Conservation (phyloP, 53 echinoderm and acorn worm species). For the Henricia sp. region DNA sequence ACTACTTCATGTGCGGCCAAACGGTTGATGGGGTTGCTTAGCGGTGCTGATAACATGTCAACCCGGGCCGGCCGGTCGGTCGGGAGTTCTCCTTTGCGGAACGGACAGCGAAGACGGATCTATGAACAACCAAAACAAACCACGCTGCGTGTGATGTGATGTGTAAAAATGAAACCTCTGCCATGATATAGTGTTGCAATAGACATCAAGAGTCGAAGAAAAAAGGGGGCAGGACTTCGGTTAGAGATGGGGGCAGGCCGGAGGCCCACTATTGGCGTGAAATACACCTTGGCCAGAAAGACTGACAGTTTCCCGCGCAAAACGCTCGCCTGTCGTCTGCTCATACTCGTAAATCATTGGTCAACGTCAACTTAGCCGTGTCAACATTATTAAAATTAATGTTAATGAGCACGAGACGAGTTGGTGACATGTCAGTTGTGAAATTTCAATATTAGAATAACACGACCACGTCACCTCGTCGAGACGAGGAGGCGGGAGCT, state of each 20-base stretch:
- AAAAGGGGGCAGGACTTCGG: conserved; percentile 47
- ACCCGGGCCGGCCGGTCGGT: not conserved
- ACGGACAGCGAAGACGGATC: conserved; percentile 40
- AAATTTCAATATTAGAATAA: conserved; percentile 57
- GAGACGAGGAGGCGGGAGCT: conserved; percentile 47
- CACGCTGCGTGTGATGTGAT: conserved; percentile 12
- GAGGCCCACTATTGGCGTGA: conserved; percentile 55
- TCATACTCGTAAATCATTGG: conserved; percentile 72
- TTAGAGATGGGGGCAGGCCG: conserved; percentile 49
- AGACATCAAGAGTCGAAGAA: conserved; percentile 26
- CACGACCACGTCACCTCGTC: conserved; percentile 12
- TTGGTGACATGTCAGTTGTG: conserved; percentile 45
- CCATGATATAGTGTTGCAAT: conserved; percentile 45
- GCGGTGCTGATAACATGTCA: conserved; percentile 32
- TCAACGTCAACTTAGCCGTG: conserved; percentile 57
- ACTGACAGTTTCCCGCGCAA: conserved; percentile 34
- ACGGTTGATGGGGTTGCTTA: conserved; percentile 22
- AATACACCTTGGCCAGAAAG: conserved; percentile 22
- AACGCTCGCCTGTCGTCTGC: conserved; percentile 15
- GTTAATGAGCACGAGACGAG: conserved; percentile 57
- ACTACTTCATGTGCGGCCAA: conserved; percentile 20
- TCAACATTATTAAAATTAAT: conserved; percentile 60
- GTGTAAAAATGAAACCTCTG: conserved; percentile 5
- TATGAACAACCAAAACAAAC: conserved; percentile 41
- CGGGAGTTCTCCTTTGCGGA: not conserved